phyloP scores from a whole-genome alignment of 2,888 invertebrate genomes.

The Pecten maximus region DNA sequence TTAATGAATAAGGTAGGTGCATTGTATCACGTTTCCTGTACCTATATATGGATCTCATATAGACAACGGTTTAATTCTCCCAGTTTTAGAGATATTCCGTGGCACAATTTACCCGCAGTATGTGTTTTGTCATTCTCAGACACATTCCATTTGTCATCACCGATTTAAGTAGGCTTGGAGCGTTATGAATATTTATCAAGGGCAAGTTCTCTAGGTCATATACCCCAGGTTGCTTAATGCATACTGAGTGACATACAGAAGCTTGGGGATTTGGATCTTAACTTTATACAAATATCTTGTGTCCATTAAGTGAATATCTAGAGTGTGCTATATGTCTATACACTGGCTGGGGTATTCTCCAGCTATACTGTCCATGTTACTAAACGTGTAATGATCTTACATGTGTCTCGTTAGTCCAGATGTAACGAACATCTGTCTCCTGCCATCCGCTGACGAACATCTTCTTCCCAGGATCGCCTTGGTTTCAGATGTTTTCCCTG shows the following conservation, averaged over 20 bases:
- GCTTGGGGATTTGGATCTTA: not conserved
- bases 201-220: constrained; percentile 13
- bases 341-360: not conserved
- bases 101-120: not conserved
- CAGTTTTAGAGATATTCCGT: not conserved
- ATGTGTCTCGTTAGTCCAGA: too few species aligned
- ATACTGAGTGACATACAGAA: constrained; percentile 21
- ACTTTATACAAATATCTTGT: not conserved
- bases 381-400: not conserved
- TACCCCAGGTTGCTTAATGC: constrained; percentile 3
- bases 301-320: not conserved
- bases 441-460: not conserved
- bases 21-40: not conserved
- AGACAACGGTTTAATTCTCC: not conserved
- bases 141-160: constrained; percentile 33
- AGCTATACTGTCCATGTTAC: too few species aligned
- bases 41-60: not conserved
- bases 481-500: too few species aligned
- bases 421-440: not conserved
- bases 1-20: not conserved
- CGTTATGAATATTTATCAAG: constrained; percentile 16
- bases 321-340: not conserved
- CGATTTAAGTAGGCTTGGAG: not conserved
- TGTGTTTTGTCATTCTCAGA: constrained; percentile 10
- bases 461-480: not conserved